Base-by-base conservation (phyloP, 2,797 vertebrate genomes). In the Neosilurus hyrtlii region DNA sequence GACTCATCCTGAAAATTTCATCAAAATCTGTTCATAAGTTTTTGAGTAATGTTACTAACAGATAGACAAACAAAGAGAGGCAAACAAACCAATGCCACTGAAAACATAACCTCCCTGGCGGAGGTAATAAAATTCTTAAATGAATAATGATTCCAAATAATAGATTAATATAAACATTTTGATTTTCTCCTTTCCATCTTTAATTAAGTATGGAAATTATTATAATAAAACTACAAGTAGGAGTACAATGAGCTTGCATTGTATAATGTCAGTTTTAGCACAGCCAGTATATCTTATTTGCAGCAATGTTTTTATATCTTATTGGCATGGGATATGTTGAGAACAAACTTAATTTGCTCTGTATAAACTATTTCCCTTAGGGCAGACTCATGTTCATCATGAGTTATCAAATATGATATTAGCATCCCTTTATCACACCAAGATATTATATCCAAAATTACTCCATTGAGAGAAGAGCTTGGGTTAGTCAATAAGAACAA, bases 291-390 rank as follows among this genome's bases (percentile, higher is more conserved):
- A 24, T 35, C 35, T 74, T 9, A 59, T 59, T 35, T 35, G 15
- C 54, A 56, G 54, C 11, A 16, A 24, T 75, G 14, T 51, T 71
- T 24, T 51, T 71, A 71, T 84, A 73, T 4, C 9, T 20, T 76
- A 77, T 30, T 61, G 26, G 37, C 37, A 26, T 14, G 30, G 24
- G 16, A n/a, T 22, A 52, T 70, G 74, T 26, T 67, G 14, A 26
- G 18, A 30, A 30, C 20, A n/a, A 43, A 9, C 26, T 63, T 52
- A 49, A 54, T 37, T 18, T 79, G 62, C n/a, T 68, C 79, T 70
- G 54, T 35, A 80, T 70, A 18, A 37, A 80, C 22, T 70, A 56
- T 51, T 30, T 83, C 82, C 66, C 74, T 18, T 51, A 35, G 52
- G 74, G 16, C 15, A 24, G 15, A 8, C 57, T 30, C 43, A 74